A percentile compares a stretch with the other conserved stretches of the same genome.
Conservation (phyloP, 2,113 vertebrate species). For the Telmatochromis sp. region DNA sequence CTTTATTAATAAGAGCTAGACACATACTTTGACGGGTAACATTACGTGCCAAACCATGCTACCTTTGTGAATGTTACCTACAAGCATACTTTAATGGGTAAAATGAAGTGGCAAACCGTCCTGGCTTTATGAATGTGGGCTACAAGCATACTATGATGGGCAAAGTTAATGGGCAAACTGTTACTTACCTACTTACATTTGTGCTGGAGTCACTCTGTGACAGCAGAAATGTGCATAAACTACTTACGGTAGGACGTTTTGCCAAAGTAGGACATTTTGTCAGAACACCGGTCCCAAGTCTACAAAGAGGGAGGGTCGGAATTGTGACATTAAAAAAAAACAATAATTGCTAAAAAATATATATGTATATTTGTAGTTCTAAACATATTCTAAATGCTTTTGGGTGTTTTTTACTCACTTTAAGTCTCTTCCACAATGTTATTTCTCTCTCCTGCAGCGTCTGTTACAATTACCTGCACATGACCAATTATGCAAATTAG, state of each 20-base stretch:
- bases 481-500: not conserved
- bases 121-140: not conserved
- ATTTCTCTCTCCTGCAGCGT: fast-evolving
- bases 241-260: fast-evolving
- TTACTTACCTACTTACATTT: not conserved
- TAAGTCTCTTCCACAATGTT: not conserved
- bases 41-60: not conserved
- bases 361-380: not conserved
- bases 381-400: not conserved
- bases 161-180: fast-evolving
- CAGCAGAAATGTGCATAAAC: not conserved
- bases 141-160: not conserved
- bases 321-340: fast-evolving
- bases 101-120: not conserved
- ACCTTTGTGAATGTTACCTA: fast-evolving
- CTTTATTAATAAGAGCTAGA: not conserved
- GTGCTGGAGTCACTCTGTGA: not conserved
- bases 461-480: not conserved
- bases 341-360: not conserved
- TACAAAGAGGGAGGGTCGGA: not conserved
- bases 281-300: not conserved
- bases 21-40: fast-evolving
- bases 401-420: not conserved
- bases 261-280: not conserved
- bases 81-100: not conserved